Percentiles rank a stretch among this genome's conserved stretches.
Conservation (phyloP, 2,888 invertebrate genomes). For the Sinohyriopsis cumingii region DNA sequence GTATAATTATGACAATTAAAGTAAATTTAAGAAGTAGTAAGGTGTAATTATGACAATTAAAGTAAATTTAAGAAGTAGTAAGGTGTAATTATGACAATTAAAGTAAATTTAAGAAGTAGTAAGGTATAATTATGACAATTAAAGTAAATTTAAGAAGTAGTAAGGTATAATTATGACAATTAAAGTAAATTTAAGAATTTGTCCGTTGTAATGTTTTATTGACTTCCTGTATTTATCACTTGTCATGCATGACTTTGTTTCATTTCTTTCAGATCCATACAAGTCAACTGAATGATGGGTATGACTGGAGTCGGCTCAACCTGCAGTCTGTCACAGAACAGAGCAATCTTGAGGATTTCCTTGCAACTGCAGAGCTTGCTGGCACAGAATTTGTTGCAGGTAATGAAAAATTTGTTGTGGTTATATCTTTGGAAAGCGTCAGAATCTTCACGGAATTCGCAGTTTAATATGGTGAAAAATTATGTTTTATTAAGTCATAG, state of each 20-base stretch:
- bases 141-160: neutral
- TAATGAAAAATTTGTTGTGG: constrained; percentile 17
- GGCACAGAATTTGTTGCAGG: constrained; percentile 88
- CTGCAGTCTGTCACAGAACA: constrained; percentile 94
- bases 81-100: no score
- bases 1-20: no score
- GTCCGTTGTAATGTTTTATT: neutral
- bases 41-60: no score
- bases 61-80: neutral
- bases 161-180: no score
- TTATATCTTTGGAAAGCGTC: no score
- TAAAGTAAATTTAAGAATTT: neutral
- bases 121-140: no score
- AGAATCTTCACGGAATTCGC: no score
- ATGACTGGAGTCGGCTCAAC: constrained; percentile 91
- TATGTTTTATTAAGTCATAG: no score
- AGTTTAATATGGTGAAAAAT: no score
- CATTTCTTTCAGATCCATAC: constrained; percentile 80
- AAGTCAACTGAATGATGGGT: constrained; percentile 90
- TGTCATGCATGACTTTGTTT: neutral
- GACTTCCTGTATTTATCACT: neutral
- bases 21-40: neutral
- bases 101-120: neutral
- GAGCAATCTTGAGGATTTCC: constrained; percentile 95
- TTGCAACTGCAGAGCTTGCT: constrained; percentile 94